Evolutionary conservation across 2,888 invertebrate species (phyloP).

Genomic region (Monopis laevigella): DNA sequence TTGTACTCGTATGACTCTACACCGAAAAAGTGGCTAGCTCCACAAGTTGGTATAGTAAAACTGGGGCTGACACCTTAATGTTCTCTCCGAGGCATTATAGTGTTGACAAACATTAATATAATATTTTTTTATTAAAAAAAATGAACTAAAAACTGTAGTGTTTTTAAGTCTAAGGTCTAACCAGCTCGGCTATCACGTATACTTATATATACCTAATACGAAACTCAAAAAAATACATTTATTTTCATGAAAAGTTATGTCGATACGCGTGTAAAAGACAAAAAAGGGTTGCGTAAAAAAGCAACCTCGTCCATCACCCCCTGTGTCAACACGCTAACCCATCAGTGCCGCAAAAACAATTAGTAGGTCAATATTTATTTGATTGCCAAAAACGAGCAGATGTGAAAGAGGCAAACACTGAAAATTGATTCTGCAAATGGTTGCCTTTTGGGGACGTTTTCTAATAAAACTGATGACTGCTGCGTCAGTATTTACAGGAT

Average conservation of each 20-base stretch:
- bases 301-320: conserved; percentile 54
- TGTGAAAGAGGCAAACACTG: not conserved
- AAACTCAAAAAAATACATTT: not conserved
- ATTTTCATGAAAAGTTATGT: conserved; percentile 6
- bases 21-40: too few relatives aligned
- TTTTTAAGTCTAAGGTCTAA: too few relatives aligned
- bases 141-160: too few relatives aligned
- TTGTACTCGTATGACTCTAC: too few relatives aligned
- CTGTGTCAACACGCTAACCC: conserved; percentile 53
- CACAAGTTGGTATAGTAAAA: too few relatives aligned
- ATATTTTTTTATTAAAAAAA: too few relatives aligned
- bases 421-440: conserved; percentile 10
- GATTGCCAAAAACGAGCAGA: conserved; percentile 29
- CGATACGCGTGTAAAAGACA: conserved; percentile 14
- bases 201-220: too few relatives aligned
- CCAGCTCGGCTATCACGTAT: too few relatives aligned
- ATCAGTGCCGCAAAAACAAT: conserved; percentile 61
- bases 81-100: too few relatives aligned
- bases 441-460: conserved; percentile 3
- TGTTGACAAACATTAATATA: too few relatives aligned
- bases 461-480: conserved; percentile 2
- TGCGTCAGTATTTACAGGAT: not conserved
- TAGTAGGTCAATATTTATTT: conserved; percentile 63
- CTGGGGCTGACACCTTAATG: too few relatives aligned
- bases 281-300: conserved; percentile 47